These are phyloP conservation scores for Nicator chloris DNA, from an alignment of 2,113 vertebrate genomes.

Conservation along the genomic window DNA sequence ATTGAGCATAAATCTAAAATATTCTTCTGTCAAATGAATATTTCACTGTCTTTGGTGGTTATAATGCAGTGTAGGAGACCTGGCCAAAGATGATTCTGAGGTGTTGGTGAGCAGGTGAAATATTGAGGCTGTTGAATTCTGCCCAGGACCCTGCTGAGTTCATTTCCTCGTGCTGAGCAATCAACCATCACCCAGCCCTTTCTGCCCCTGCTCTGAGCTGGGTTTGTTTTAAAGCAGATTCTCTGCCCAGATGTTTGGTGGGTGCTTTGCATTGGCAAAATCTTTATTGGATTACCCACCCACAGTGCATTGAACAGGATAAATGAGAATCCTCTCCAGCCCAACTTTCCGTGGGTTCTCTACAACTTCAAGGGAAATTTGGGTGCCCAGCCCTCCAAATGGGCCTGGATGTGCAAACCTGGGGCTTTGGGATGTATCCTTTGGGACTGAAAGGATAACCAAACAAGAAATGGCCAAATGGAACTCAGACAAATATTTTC, in stretches of 20 bases:
- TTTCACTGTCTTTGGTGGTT: background rate
- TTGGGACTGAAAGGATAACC: background rate
- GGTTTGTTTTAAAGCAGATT: background rate
- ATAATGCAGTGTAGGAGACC: background rate
- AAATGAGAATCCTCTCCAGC: background rate
- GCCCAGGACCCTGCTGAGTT: background rate
- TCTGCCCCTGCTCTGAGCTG: background rate
- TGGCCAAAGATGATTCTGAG: background rate
- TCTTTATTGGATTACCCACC: background rate
- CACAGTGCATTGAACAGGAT: fast-evolving
- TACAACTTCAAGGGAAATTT: background rate
- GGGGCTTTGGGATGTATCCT: background rate
- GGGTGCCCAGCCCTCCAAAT: background rate
- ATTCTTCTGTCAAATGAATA: background rate
- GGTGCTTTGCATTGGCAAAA: background rate
- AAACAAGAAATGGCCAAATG: background rate
- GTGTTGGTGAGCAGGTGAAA: background rate
- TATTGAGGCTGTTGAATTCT: background rate
- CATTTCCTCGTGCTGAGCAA: conserved; percentile 7
- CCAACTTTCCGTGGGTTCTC: background rate
- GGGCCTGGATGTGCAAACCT: background rate
- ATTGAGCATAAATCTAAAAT: background rate
- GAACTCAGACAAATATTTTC: background rate
- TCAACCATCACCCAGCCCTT: background rate
- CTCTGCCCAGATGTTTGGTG: background rate